Conservation (phyloP, 2,888 invertebrate genomes). For the Amphipoea oculea region DNA sequence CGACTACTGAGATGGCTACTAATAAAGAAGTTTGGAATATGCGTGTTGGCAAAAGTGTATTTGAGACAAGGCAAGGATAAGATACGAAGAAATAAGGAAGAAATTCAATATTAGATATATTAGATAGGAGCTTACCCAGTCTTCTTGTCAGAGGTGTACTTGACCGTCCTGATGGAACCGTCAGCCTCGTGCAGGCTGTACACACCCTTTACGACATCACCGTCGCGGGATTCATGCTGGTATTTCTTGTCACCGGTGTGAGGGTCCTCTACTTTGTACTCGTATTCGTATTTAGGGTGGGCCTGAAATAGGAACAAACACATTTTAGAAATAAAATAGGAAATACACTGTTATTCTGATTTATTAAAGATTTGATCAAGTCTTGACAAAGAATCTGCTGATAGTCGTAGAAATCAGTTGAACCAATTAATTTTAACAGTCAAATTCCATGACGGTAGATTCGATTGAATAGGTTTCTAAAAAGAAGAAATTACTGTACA, state of each 20-base stretch:
- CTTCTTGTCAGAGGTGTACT: constrained; percentile 88
- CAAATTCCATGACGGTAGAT: not conserved
- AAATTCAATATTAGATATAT: not conserved
- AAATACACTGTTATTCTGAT: not conserved
- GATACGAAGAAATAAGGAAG: not conserved
- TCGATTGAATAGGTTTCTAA: not conserved
- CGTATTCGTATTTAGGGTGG: constrained; percentile 89
- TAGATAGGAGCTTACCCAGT: constrained; percentile 77
- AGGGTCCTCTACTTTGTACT: constrained; percentile 88
- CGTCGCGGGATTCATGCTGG: constrained; percentile 89
- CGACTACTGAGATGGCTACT: not conserved
- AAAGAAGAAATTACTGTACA: not conserved
- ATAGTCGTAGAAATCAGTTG: not conserved
- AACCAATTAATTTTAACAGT: not conserved
- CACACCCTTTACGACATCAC: constrained; percentile 88
- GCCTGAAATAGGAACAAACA: constrained; percentile 68
- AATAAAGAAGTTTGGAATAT: not conserved
- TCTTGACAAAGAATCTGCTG: not conserved
- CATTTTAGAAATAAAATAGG: not conserved
- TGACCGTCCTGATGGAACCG: constrained; percentile 78
- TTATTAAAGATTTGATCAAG: not conserved
- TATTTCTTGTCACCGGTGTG: constrained; percentile 90
- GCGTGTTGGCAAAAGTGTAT: not conserved
- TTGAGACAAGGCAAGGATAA: not conserved
- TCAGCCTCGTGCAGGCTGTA: constrained; percentile 79